These are phyloP conservation scores for Leucophenga varia DNA, from an alignment of 1,140 invertebrate species.

Conservation along the genomic window DNA sequence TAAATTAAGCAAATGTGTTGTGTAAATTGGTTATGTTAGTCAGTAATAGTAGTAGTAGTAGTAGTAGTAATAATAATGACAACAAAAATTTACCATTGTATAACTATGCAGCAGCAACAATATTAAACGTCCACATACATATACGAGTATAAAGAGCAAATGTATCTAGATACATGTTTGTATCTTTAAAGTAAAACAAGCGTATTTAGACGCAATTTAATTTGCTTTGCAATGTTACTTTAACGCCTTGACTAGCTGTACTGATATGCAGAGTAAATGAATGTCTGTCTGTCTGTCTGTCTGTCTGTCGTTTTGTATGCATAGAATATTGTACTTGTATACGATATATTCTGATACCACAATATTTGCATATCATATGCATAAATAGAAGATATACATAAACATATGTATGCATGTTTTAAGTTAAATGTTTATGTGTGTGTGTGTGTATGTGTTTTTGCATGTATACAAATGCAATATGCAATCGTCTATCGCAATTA, in stretches of 20 bases:
- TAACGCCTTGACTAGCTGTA: too few relatives aligned
- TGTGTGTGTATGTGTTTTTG: slow-evolving; percentile 5
- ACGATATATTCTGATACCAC: slow-evolving; percentile 50
- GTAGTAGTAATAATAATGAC: slow-evolving; percentile 40
- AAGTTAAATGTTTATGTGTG: slow-evolving; percentile 24
- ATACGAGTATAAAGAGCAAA: too few relatives aligned
- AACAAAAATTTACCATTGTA: slow-evolving; percentile 13
- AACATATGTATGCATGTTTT: slow-evolving; percentile 23
- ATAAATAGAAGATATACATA: slow-evolving; percentile 44
- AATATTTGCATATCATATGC: slow-evolving; percentile 54
- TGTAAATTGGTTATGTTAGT: slow-evolving; percentile 42
- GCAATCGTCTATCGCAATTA: too few relatives aligned
- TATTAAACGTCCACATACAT: too few relatives aligned
- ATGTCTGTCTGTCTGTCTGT: slow-evolving; percentile 6
- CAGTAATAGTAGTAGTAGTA: slow-evolving; percentile 24
- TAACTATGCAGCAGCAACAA: slow-evolving; percentile 5
- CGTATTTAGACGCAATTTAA: not conserved
- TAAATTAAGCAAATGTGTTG: slow-evolving; percentile 53
- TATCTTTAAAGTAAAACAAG: not conserved
- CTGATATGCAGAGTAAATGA: too few relatives aligned
- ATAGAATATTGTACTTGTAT: too few relatives aligned
- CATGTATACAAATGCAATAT: too few relatives aligned
- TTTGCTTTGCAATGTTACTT: not conserved
- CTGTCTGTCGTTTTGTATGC: slow-evolving; percentile 18
- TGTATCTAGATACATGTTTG: too few relatives aligned